phyloP scores from a whole-genome alignment of 2,113 vertebrate species.

The Lepidothrix coronata region DNA sequence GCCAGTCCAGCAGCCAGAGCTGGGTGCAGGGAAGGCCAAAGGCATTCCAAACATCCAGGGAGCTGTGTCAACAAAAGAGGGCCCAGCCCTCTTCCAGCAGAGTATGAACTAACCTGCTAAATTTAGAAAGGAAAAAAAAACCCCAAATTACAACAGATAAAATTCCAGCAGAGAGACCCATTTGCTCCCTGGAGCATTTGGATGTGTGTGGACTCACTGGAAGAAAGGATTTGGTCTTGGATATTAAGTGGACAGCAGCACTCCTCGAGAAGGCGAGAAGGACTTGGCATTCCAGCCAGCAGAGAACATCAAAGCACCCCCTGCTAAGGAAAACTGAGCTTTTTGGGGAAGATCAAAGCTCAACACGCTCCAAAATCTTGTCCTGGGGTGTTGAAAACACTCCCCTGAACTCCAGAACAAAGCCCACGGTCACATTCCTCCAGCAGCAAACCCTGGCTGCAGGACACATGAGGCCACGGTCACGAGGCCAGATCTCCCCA shows the following conservation, averaged over 20 bases:
- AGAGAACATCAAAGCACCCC: conserved; percentile 11
- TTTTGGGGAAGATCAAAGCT: not conserved
- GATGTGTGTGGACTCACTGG: not conserved
- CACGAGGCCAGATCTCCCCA: not conserved
- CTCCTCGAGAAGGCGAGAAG: not conserved
- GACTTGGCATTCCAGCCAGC: not conserved
- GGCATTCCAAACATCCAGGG: not conserved
- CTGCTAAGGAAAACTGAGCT: not conserved
- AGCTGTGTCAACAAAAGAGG: not conserved
- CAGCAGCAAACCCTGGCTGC: not conserved
- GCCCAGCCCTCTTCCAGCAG: not conserved
- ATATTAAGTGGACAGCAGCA: not conserved
- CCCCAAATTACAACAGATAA: not conserved
- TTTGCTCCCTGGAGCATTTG: not conserved
- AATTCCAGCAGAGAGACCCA: no score
- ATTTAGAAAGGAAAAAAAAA: not conserved
- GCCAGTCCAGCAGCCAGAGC: not conserved
- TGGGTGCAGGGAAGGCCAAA: not conserved
- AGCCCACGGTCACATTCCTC: not conserved
- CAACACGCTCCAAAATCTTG: not conserved
- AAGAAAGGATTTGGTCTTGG: not conserved
- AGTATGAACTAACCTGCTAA: not conserved
- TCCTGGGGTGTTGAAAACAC: not conserved
- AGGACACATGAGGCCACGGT: not conserved
- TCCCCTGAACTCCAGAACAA: not conserved